phyloP scores from a whole-genome alignment of 1,140 invertebrate genomes.

The Aradophagus sp. region DNA sequence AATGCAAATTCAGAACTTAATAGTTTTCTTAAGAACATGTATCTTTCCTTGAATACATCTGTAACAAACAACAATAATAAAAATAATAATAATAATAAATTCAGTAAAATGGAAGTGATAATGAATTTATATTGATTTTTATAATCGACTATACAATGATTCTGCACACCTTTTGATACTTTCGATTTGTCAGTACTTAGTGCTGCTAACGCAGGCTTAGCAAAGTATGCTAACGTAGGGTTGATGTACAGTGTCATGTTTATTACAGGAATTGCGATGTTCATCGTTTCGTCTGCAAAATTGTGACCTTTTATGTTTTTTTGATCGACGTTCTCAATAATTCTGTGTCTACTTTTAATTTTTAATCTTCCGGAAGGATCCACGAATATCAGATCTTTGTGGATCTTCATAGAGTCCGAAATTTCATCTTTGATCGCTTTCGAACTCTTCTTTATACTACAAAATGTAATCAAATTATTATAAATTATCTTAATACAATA shows the following conservation, averaged over 20 bases:
- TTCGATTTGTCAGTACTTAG: slow-evolving; percentile 64
- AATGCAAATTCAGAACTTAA: slow-evolving; percentile 77
- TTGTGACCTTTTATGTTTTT: slow-evolving; percentile 77
- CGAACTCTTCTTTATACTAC: slow-evolving; percentile 61
- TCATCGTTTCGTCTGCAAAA: slow-evolving; percentile 79
- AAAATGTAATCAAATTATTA: slow-evolving; percentile 18
- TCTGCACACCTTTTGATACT: slow-evolving; percentile 64
- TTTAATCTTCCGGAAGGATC: slow-evolving; percentile 60
- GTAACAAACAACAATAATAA: no score
- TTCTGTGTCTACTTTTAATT: slow-evolving; percentile 63
- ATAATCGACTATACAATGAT: slow-evolving; percentile 31
- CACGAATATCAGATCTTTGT: slow-evolving; percentile 66
- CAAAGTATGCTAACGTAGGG: slow-evolving; percentile 80
- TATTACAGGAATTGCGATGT: slow-evolving; percentile 79
- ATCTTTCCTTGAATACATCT: slow-evolving; percentile 72
- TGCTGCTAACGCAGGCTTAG: slow-evolving; percentile 78
- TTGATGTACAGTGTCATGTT: slow-evolving; percentile 84
- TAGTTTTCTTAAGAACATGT: slow-evolving; percentile 74
- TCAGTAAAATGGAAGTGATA: slow-evolving; percentile 22
- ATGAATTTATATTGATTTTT: no score
- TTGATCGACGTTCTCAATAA: slow-evolving; percentile 50
- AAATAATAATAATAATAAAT: slow-evolving; percentile 37
- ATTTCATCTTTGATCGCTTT: slow-evolving; percentile 74
- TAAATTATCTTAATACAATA: no score
- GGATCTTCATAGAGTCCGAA: slow-evolving; percentile 64